Evolutionary conservation across 2,113 vertebrate genomes (phyloP).

Genomic region (Argyrosomus japonicus): DNA sequence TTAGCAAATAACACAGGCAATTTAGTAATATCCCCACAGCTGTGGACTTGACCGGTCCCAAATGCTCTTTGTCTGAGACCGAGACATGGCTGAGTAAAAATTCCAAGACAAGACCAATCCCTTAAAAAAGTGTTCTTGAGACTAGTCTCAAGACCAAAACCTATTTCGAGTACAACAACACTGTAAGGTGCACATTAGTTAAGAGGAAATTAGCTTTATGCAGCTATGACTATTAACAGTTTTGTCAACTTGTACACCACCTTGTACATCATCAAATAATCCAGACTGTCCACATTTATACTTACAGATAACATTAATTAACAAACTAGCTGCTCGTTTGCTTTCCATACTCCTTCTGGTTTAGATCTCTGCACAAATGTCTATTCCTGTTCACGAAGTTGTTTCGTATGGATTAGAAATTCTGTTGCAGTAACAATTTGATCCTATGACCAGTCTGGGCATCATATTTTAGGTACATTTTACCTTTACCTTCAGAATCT

Average conservation of each 20-base stretch:
- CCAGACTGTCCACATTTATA: neutral
- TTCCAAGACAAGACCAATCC: too few relatives aligned
- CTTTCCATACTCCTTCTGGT: neutral
- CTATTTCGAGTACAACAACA: too few relatives aligned
- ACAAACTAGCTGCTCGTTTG: neutral
- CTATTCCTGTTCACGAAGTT: neutral
- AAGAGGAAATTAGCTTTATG: neutral
- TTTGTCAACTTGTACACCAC: neutral
- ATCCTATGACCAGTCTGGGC: neutral
- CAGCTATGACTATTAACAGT: neutral
- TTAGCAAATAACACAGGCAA: too few relatives aligned
- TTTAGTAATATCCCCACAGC: too few relatives aligned
- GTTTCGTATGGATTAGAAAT: neutral
- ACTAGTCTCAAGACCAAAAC: too few relatives aligned
- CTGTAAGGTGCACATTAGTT: too few relatives aligned
- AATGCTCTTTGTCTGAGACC: too few relatives aligned
- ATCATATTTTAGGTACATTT: conserved; percentile 8
- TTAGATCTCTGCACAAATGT: neutral
- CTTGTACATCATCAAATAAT: neutral
- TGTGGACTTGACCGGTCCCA: too few relatives aligned
- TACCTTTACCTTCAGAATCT: neutral
- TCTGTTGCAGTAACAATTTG: neutral
- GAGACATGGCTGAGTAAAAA: too few relatives aligned
- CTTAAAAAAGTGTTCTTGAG: too few relatives aligned
- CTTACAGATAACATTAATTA: neutral